Evolutionary conservation across 2,113 vertebrate genomes (phyloP).

Genomic region (Phaetusa simplex): DNA sequence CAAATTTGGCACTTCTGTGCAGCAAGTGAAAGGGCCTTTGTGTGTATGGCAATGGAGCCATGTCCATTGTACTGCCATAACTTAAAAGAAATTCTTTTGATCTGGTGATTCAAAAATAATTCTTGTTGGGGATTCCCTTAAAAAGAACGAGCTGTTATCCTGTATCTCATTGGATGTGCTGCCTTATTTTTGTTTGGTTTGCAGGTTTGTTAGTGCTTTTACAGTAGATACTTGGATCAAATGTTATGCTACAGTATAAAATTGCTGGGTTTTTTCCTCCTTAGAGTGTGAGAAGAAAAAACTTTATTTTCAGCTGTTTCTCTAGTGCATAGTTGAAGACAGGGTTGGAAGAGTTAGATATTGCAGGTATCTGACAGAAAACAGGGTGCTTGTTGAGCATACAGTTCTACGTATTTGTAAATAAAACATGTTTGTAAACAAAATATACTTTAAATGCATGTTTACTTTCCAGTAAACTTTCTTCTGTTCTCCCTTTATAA

Average conservation of each 20-base stretch:
- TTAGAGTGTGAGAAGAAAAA: not conserved
- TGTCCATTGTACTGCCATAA: not conserved
- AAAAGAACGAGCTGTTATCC: not conserved
- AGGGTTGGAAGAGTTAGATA: not conserved
- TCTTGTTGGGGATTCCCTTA: not conserved
- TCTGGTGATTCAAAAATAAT: not conserved
- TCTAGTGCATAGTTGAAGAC: not conserved
- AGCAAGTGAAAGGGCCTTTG: not conserved
- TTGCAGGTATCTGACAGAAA: not conserved
- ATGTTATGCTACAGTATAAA: not conserved
- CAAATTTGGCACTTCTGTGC: not conserved
- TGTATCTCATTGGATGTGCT: not conserved
- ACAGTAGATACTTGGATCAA: not conserved
- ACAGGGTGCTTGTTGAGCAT: not conserved
- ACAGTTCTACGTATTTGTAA: not conserved
- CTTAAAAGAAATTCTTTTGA: not conserved
- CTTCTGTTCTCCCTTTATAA: not conserved
- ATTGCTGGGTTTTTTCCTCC: not conserved
- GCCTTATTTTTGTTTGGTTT: not conserved
- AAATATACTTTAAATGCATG: not conserved
- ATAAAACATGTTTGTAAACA: not conserved
- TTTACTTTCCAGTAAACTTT: not conserved
- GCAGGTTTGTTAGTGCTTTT: not conserved
- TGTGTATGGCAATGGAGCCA: not conserved
- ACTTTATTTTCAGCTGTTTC: not conserved